Evolutionary conservation across 2,888 invertebrate species (phyloP).

Genomic region (Gymnoscelis rufifasciata): DNA sequence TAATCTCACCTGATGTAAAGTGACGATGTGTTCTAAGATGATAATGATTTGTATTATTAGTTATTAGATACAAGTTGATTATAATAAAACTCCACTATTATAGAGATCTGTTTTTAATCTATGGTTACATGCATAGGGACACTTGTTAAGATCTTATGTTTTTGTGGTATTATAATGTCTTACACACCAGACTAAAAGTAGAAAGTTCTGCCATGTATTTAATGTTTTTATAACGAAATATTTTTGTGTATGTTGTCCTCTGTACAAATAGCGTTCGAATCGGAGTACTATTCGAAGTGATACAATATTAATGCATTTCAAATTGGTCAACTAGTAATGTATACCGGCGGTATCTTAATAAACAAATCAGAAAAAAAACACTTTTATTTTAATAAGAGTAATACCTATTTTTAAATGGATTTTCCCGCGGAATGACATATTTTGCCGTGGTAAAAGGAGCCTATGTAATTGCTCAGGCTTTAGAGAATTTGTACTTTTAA

Average conservation of each 20-base stretch:
- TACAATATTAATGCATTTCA: constrained; percentile 68
- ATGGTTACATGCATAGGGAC: constrained; percentile 18
- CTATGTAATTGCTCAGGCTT: no score
- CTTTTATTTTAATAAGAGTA: constrained; percentile 36
- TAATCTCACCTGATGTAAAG: no score
- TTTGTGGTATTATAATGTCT: constrained; percentile 9
- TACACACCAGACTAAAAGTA: constrained; percentile 60
- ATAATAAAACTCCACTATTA: no score
- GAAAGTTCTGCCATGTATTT: constrained; percentile 39
- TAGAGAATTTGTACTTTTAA: no score
- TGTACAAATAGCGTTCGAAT: constrained; percentile 66
- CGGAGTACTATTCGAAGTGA: constrained; percentile 58
- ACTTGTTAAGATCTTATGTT: background rate
- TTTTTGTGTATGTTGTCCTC: constrained; percentile 51
- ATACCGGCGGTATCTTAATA: constrained; percentile 69
- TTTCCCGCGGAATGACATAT: no score
- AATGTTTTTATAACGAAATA: constrained; percentile 33
- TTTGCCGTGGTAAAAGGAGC: no score
- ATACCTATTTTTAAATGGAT: no score
- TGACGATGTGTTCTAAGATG: background rate
- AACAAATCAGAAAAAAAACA: constrained; percentile 59
- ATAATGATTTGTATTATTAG: constrained; percentile 4
- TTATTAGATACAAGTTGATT: no score
- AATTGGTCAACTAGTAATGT: constrained; percentile 64
- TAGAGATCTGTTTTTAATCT: constrained; percentile 2